Base-by-base conservation (phyloP, 2,888 invertebrate species). In the Peribatodes rhomboidaria region DNA sequence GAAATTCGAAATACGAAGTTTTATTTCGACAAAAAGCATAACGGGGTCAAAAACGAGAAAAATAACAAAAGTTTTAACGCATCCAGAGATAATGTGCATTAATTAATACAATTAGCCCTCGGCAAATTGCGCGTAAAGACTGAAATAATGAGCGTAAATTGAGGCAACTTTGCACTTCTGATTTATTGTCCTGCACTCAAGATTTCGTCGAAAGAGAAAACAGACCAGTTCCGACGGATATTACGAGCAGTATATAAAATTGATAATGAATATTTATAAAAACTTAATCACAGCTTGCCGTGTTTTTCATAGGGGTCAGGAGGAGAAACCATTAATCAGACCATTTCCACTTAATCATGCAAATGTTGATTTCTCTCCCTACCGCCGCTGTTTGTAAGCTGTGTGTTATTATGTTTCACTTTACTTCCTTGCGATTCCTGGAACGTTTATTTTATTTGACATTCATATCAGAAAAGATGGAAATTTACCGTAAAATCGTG, bases 171-270 rank as follows among this genome's bases (percentile, higher is more conserved):
- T 92, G 89, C 92, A 92, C 92, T 90, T 90, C 88, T 92, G 92
- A 93, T 93, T 93, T 93, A 93, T 92, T 92, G 90, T 90, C 85
- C 82, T 85, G 88, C 88, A 87, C 90, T 89, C 88, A 82, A 83
- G 88, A 89, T 88, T 93, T 92, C 92, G 90, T 74, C 88, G 92
- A 92, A 93, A 92, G 92, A 92, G 92, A 92, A 92, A 93, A 91
- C 92, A 81, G 89, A 90, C 92, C 90, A 90, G 91, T 89, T 87
- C 83, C 65, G 81, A 81, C 83, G 84, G 85, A 86, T 89, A 90
- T 91, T 89, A 87, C 88, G 87, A 83, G 85, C 89, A 85, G 83
- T 86, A 86, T 82, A 87, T 85, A 84, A 90, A 89, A 92, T 90
- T 90, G 88, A 90, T 92, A 90, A 91, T 90, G 89, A 90, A 90